Evolutionary conservation across 1,140 invertebrate species (phyloP), one percentile per base, ranked within the genome.

Genomic region (Ladona fulva): DNA sequence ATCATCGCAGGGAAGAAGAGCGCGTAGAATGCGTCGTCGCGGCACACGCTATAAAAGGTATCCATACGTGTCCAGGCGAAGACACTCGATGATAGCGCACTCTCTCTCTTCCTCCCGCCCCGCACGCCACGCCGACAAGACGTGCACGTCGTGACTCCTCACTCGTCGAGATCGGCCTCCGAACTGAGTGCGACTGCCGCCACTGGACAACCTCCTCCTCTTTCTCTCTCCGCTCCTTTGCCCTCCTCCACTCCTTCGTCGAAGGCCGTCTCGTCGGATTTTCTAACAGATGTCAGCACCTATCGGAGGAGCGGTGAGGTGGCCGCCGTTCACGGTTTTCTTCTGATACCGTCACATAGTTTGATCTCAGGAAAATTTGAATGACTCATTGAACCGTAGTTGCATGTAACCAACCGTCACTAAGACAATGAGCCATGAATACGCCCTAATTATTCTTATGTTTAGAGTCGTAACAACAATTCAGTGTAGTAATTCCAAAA

Each of bases 281-380:
- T 66, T 66, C 52, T 66, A 66, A 22, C 52, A 66, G 52, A 66
- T 66, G 52, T 66, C 52, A 66, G 52, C 52, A 66, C 52, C 52
- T 66, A 22, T 66, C 52, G 52, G 52, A 19, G n/a, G 52, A 22
- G n/a, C 52, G 52, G 52, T 66, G 52, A 66, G n/a, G 52, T 66
- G 52, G 52, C 52, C n/a, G 52, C n/a, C 52, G 52, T 66, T 66
- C 52, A 22, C 52, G 52, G 52, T 19, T 66, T 66, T 66, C 52
- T 66, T 16, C 16, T 66, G 52, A 66, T 66, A 66, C 16, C 52
- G n/a, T 66, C 52, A 22, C 52, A 22, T 66, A 19, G 14, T 22
- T 66, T 66, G n/a, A 16, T 66, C 52, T 66, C 52, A 66, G 52
- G 52, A 66, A 66, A 66, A 66, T 66, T 66, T 66, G 52, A 66